Evolutionary conservation across 1,140 invertebrate genomes (phyloP), one percentile per base, ranked within the genome.

Genomic region (Mizuhopecten yessoensis): DNA sequence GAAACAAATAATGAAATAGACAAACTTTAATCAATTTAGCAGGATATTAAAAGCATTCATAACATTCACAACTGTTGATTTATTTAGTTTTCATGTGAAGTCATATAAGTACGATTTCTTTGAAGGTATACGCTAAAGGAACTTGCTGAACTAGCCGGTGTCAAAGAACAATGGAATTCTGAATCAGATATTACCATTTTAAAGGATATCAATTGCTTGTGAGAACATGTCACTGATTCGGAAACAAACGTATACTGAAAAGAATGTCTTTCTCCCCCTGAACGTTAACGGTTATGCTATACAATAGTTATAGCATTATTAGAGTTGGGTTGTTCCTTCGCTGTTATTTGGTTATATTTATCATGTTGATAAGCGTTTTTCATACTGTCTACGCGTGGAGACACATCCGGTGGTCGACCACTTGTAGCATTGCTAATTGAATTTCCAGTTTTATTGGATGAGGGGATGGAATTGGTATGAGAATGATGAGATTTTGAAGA

Each of bases 231-330:
- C 23, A 75, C 5, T 75, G n/a, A n/a, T 75, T 75, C n/a, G n/a
- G n/a, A 23, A 75, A 29, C 20, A 75, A 75, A 29, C n/a, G 7
- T 75, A 75, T 75, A 29, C 57, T 29, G 57, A 75, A 75, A 29
- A 29, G n/a, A 39, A 39, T n/a, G n/a, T 39, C 36, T 7, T 39
- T 75, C 23, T 75, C 23, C 57, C 57, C 57, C 57, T 29, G 23
- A 11, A 29, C 57, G 11, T 3, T 75, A 7, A 75, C 2, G 0
- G 15, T 11, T 86, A 5, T 36, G 87, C 87, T 90, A 90, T 88
- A 90, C 90, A 36, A 90, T 90, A 23, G 90, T 90, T 90, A 90
- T 90, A 75, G 90, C 90, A 86, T 90, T 90, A 39, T 88, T 90
- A 33, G 90, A 90, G 39, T 87, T 87, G 23, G 34, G 34, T 34